Conservation (phyloP, 2,888 invertebrate genomes). For the Chorisops tibialis region DNA sequence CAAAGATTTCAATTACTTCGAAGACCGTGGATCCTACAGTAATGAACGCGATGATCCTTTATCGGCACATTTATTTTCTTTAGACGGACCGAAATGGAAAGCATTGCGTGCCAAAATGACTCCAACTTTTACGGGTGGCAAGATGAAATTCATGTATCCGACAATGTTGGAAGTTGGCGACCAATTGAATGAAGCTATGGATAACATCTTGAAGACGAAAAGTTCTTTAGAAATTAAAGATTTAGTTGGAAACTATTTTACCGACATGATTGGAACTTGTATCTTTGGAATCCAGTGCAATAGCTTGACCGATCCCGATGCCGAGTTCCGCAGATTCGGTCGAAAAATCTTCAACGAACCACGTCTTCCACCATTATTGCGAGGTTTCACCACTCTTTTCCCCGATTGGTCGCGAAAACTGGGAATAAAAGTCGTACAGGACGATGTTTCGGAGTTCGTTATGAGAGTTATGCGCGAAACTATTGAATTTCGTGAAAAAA, state of each 20-base stretch:
- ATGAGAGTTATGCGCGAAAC: conserved; percentile 46
- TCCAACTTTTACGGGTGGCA: conserved; percentile 54
- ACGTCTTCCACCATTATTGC: not conserved
- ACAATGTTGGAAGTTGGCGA: conserved; percentile 35
- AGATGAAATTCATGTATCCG: conserved; percentile 48
- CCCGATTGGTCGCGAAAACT: not conserved
- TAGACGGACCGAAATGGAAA: conserved; percentile 53
- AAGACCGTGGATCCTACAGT: conserved; percentile 44
- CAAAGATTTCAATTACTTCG: conserved; percentile 49
- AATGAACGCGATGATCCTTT: conserved; percentile 49
- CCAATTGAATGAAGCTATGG: conserved; percentile 34
- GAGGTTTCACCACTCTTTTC: not conserved
- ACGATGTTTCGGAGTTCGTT: conserved; percentile 42
- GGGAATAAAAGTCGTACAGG: conserved; percentile 35
- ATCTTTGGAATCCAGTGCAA: conserved; percentile 55
- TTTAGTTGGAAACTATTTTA: conserved; percentile 50
- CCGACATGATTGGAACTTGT: conserved; percentile 55
- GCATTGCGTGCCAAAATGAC: conserved; percentile 51
- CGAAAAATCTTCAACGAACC: conserved; percentile 29
- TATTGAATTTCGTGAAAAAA: conserved; percentile 46
- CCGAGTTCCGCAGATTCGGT: conserved; percentile 45
- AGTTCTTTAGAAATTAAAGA: conserved; percentile 49
- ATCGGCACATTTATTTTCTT: conserved; percentile 46
- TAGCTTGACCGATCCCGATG: conserved; percentile 48
- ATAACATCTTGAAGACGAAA: conserved; percentile 21